Evolutionary conservation across 2,888 invertebrate species (phyloP), one percentile per base, ranked within the genome.

Genomic region (Epinotia nisella): DNA sequence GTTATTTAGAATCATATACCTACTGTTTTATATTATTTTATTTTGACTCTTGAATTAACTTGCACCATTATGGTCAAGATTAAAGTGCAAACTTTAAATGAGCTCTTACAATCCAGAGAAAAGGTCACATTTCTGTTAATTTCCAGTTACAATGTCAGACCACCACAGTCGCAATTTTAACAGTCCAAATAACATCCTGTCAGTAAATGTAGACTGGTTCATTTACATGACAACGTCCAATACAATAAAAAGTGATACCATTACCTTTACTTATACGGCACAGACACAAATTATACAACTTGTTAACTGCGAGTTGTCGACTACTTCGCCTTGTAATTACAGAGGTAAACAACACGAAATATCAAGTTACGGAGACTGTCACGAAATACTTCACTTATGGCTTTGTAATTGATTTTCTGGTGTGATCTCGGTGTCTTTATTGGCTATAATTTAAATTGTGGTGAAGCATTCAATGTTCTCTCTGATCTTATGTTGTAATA

Each of bases 341-440:
- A 15, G 41, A 41, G 39, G 21, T 56, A 66, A 66, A 66, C 35
- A 64, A 64, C 5, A 66, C 9, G 39, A 66, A 66, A 55, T 17
- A 65, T 55, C 53, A 35, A 35, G 15, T 66, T 66, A n/a, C 39
- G 5, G 39, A 24, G 9, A 15, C 21, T 21, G 55, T 4, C 65
- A 35, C 15, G 41, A 15, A 7, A 11, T 5, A 35, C 21, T 39
- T 41, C 64, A 29, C 5, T 15, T 41, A 66, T 41, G 55, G 66
- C 39, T 17, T 41, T n/a, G 21, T 56, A 65, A 65, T 41, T 65
- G 65, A 35, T 65, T 65, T 65, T 7, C 35, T 61, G 55, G 3
- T 39, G 53, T 4, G 39, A 65, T 35, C 53, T 35, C 51, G 13
- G 51, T 53, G 1, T 10, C 10, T 19, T 55, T 65, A 65, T 39